Conservation (phyloP, 2,888 invertebrate genomes). For the Heliconius aoede region DNA sequence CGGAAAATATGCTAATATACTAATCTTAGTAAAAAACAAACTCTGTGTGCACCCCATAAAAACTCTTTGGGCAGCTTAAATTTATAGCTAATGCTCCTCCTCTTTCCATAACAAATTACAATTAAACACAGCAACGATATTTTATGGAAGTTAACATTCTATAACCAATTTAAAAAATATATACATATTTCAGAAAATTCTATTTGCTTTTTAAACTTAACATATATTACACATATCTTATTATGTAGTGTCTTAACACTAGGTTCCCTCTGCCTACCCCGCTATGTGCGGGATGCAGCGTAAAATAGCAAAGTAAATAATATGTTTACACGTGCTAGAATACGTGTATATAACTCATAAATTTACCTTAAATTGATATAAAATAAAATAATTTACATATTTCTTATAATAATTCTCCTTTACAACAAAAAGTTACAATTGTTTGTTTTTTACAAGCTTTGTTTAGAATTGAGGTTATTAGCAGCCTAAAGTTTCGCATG, state of each 20-base stretch:
- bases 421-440: conserved; percentile 10
- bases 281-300: too few species aligned
- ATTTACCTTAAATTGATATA: background rate
- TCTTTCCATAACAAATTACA: background rate
- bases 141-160: background rate
- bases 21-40: background rate
- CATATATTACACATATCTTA: too few species aligned
- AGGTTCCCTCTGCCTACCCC: too few species aligned
- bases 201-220: too few species aligned
- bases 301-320: too few species aligned
- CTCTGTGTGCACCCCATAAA: background rate
- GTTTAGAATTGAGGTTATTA: conserved; percentile 17
- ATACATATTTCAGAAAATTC: too few species aligned
- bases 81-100: background rate
- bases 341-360: background rate
- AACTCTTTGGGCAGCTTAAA: background rate
- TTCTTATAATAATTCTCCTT: conserved; percentile 4
- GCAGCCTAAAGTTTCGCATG: background rate
- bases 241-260: too few species aligned
- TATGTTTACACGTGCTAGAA: background rate
- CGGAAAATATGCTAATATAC: too few species aligned
- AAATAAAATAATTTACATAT: conserved; percentile 7
- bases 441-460: conserved; percentile 20
- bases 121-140: background rate
- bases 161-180: too few species aligned